A percentile compares a stretch with the other conserved stretches of the same genome.
phyloP scores from a whole-genome alignment of 2,113 vertebrate species.

The Empidonax traillii region DNA sequence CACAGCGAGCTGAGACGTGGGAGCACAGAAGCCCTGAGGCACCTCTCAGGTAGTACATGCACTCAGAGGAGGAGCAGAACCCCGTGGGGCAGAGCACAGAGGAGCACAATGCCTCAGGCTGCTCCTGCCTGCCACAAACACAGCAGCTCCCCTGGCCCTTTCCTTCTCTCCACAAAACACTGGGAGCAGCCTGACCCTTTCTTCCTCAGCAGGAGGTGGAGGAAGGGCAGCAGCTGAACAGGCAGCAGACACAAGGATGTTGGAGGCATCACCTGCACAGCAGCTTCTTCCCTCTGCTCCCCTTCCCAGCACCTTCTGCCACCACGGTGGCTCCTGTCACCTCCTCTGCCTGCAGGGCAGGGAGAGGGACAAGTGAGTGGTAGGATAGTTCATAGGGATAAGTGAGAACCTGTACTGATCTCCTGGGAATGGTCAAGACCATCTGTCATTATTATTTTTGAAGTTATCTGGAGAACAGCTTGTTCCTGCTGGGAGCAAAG shows the following conservation, averaged over 20 bases:
- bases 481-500: background rate
- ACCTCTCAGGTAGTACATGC: background rate
- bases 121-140: background rate
- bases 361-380: background rate
- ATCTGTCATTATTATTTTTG: background rate
- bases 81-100: background rate
- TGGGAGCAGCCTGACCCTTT: background rate
- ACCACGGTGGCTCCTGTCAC: rapidly evolving
- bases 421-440: background rate
- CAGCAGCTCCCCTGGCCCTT: background rate
- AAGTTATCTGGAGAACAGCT: background rate
- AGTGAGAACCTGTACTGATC: background rate
- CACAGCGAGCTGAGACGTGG: rapidly evolving
- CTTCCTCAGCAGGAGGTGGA: background rate
- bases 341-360: background rate
- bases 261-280: background rate
- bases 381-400: background rate
- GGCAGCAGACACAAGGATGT: background rate
- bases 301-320: background rate
- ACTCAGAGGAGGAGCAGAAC: background rate
- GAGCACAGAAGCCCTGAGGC: background rate
- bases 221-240: background rate
- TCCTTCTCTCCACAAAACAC: background rate
- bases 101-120: background rate
- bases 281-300: background rate